A percentile compares a stretch with the other conserved stretches of the same genome.
Conservation (phyloP, 1,140 invertebrate species). For the Danaus plexippus region DNA sequence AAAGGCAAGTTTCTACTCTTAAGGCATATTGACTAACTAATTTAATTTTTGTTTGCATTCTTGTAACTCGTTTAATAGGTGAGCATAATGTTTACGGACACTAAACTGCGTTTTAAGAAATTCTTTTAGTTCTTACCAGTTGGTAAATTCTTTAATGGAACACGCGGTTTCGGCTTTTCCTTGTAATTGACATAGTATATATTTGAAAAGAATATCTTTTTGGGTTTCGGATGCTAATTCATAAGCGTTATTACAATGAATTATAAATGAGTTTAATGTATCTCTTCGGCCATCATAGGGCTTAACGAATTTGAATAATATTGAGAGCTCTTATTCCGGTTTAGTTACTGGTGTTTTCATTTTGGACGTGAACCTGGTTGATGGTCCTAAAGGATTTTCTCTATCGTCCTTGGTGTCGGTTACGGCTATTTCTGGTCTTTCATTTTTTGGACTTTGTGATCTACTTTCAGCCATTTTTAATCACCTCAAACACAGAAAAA, state of each 20-base stretch:
- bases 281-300: conserved; percentile 8
- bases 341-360: no score
- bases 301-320: conserved; percentile 12
- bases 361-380: background rate
- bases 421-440: background rate
- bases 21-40: conserved; percentile 11
- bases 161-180: conserved; percentile 15
- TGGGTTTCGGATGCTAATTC: conserved; percentile 10
- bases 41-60: conserved; percentile 13
- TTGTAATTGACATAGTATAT: conserved; percentile 10
- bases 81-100: conserved; percentile 21
- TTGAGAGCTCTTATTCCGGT: no score
- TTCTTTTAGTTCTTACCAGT: conserved; percentile 17
- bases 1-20: conserved; percentile 4
- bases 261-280: conserved; percentile 11
- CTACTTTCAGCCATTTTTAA: conserved; percentile 3
- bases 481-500: no score
- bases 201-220: conserved; percentile 15
- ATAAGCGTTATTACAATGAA: conserved; percentile 11
- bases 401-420: conserved; percentile 1
- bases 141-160: conserved; percentile 19
- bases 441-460: conserved; percentile 1
- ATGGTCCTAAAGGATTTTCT: background rate
- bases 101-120: conserved; percentile 18
- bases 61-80: conserved; percentile 16